Evolutionary conservation across 2,113 vertebrate species (phyloP).

Genomic region (Argyrosomus japonicus): DNA sequence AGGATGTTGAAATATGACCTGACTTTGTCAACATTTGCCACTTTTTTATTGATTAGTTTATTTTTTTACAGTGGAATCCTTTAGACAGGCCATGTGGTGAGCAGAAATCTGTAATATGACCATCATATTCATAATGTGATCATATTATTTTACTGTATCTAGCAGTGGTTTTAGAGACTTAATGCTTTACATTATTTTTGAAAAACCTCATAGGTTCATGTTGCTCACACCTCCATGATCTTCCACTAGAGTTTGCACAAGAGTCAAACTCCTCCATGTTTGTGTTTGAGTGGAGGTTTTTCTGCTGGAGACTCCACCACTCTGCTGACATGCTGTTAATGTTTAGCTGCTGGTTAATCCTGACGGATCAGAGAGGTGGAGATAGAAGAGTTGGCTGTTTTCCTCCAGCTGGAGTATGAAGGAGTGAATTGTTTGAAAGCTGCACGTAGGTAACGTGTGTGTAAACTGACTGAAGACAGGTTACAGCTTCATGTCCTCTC

Average conservation of each 20-base stretch:
- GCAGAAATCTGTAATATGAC: too few species aligned
- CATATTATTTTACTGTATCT: background rate
- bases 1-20: too few species aligned
- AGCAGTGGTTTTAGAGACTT: background rate
- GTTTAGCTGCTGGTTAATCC: conserved; percentile 21
- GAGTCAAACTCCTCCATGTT: background rate
- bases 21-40: too few species aligned
- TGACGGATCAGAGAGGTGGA: background rate
- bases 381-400: background rate
- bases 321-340: conserved; percentile 46
- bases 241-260: conserved; percentile 53
- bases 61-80: too few species aligned
- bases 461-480: background rate
- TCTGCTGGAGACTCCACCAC: background rate
- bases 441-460: background rate
- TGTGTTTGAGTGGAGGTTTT: background rate
- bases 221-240: background rate
- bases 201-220: background rate
- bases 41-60: too few species aligned
- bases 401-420: background rate
- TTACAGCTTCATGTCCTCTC: background rate
- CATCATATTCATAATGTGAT: background rate
- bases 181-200: background rate
- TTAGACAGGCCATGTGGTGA: too few species aligned
- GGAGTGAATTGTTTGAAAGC: background rate